phyloP scores from a whole-genome alignment of 1,140 invertebrate species.

The Dreissena polymorpha region DNA sequence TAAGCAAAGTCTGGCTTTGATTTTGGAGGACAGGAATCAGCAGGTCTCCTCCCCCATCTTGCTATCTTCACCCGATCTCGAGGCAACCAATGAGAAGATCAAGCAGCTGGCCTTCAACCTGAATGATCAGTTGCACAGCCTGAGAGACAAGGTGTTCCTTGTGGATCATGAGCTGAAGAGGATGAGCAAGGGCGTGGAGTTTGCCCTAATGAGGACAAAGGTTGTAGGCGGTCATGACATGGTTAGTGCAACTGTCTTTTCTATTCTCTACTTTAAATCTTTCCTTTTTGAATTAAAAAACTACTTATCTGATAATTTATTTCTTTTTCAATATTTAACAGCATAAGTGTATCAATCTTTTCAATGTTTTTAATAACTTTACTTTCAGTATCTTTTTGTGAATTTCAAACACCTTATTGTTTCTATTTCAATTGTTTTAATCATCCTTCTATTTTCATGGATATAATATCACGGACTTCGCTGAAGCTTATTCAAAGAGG shows the following conservation, averaged over 20 bases:
- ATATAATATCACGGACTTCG: no score
- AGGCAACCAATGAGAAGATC: conserved; percentile 56
- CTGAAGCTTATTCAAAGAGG: no score
- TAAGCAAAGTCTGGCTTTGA: conserved; percentile 51
- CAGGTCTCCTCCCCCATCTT: conserved; percentile 18
- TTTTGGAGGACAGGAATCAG: conserved; percentile 17
- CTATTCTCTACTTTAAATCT: not conserved
- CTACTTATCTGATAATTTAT: no score
- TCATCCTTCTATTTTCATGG: no score
- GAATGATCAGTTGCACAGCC: conserved; percentile 60
- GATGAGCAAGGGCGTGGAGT: conserved; percentile 65
- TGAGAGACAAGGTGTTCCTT: conserved; percentile 59
- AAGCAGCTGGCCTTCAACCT: conserved; percentile 53
- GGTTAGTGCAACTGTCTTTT: conserved; percentile 53
- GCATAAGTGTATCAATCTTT: no score
- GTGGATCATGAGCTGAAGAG: conserved; percentile 63
- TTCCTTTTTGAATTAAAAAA: no score
- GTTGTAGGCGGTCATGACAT: conserved; percentile 52
- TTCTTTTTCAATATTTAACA: no score
- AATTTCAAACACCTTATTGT: no score
- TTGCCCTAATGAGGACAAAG: conserved; percentile 59
- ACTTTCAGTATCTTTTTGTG: no score
- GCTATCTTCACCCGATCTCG: conserved; percentile 21
- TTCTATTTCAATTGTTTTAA: no score
- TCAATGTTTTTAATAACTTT: no score